phyloP scores from a whole-genome alignment of 2,113 vertebrate genomes.

The Cephalopterus ornatus region DNA sequence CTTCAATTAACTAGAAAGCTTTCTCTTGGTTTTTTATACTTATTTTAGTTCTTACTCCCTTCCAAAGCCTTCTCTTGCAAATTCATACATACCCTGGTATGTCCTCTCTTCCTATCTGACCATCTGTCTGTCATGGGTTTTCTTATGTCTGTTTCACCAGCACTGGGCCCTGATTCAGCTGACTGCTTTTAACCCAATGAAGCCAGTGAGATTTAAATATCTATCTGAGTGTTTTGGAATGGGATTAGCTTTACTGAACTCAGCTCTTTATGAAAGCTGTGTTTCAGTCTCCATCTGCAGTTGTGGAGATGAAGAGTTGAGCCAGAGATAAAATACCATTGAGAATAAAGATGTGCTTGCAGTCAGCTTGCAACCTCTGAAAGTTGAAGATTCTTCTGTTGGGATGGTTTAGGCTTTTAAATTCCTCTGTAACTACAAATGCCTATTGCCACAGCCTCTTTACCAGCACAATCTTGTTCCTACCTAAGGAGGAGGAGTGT shows the following conservation, averaged over 20 bases:
- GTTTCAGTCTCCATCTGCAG: neutral
- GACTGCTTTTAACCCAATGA: slow-evolving; percentile 18
- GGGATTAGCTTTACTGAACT: slow-evolving; percentile 15
- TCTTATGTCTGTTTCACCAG: neutral
- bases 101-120: neutral
- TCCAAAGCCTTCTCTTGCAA: neutral
- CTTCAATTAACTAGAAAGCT: slow-evolving; percentile 48
- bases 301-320: neutral
- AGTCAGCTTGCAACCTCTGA: neutral
- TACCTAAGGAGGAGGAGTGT: neutral
- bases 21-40: neutral
- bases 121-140: neutral
- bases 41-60: neutral
- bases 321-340: neutral
- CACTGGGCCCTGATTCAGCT: neutral
- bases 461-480: neutral
- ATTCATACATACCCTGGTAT: neutral
- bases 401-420: neutral
- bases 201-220: neutral
- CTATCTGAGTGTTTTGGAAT: neutral
- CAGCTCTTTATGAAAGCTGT: neutral
- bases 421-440: neutral
- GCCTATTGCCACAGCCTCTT: neutral
- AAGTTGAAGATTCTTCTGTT: neutral
- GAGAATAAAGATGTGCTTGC: neutral